A percentile compares a stretch with the other conserved stretches of the same genome.
Conservation (phyloP, 2,113 vertebrate genomes). For the Philantomba maxwellii region DNA sequence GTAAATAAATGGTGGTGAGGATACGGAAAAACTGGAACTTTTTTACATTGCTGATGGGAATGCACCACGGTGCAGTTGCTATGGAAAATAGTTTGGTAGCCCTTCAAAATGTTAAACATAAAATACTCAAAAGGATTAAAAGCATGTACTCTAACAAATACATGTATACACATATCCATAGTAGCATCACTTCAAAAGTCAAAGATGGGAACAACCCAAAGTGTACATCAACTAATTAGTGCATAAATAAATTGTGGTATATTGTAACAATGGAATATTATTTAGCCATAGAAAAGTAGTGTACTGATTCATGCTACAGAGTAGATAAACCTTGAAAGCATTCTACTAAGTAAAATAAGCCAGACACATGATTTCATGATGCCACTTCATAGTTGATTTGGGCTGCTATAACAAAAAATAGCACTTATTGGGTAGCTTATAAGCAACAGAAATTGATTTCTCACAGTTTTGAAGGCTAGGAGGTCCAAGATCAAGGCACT, state of each 20-base stretch:
- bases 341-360: not conserved
- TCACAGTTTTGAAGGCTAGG: not conserved
- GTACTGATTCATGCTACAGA: not conserved
- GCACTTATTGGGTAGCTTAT: not conserved
- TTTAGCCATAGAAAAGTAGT: not conserved
- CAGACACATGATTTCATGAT: not conserved
- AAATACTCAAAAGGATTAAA: not conserved
- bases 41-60: not conserved
- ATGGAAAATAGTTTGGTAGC: not conserved
- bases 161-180: not conserved
- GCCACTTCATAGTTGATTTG: not conserved
- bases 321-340: not conserved
- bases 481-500: not conserved
- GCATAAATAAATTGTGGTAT: not conserved
- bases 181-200: not conserved
- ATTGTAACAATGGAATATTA: not conserved
- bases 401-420: not conserved
- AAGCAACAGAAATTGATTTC: not conserved
- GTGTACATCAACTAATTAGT: not conserved
- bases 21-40: not conserved
- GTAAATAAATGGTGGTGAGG: not conserved
- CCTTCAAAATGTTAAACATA: not conserved
- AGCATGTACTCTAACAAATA: not conserved
- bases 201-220: not conserved
- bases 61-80: not conserved